Percentiles rank a stretch among this genome's conserved stretches.
Evolutionary conservation across 2,797 vertebrate genomes (phyloP).

Genomic region (Eleutherodactylus coqui): DNA sequence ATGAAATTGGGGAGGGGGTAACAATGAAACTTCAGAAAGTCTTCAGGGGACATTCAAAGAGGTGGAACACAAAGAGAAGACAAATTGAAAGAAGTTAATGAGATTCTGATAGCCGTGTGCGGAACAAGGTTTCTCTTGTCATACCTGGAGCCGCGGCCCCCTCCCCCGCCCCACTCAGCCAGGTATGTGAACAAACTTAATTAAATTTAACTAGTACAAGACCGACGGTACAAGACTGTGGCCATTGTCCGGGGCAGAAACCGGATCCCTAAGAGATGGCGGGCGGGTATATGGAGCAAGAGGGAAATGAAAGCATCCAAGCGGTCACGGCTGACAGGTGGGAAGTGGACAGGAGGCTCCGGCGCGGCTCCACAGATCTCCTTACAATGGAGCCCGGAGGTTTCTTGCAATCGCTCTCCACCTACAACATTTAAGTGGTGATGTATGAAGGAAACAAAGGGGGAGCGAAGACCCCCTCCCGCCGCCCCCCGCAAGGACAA

Average conservation of each 20-base stretch:
- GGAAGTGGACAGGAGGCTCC: constrained; percentile 31
- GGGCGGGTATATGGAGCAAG: constrained; percentile 8
- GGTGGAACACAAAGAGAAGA: constrained; percentile 63
- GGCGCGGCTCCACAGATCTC: constrained; percentile 2
- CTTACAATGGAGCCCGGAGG: constrained; percentile 5
- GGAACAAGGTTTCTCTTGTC: constrained; percentile 72
- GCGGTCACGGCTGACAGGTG: constrained; percentile 34
- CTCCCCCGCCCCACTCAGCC: constrained; percentile 55
- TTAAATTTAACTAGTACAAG: constrained; percentile 69
- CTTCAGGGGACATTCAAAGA: constrained; percentile 61
- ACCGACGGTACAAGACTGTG: constrained; percentile 64
- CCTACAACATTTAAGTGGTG: constrained; percentile 26
- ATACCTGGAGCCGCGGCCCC: constrained; percentile 60
- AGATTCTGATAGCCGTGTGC: constrained; percentile 52
- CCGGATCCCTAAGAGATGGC: constrained; percentile 17
- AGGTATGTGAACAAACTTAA: constrained; percentile 70
- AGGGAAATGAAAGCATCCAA: neutral
- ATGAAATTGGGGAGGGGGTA: neutral
- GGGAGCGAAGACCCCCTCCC: too few relatives aligned
- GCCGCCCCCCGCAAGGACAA: neutral
- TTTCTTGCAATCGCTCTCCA: constrained; percentile 28
- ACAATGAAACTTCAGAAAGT: constrained; percentile 51
- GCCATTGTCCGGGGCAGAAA: constrained; percentile 65
- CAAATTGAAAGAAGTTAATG: constrained; percentile 66
- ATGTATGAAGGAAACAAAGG: neutral